Conservation (phyloP, 2,888 invertebrate genomes). For the Volucella inflata region DNA sequence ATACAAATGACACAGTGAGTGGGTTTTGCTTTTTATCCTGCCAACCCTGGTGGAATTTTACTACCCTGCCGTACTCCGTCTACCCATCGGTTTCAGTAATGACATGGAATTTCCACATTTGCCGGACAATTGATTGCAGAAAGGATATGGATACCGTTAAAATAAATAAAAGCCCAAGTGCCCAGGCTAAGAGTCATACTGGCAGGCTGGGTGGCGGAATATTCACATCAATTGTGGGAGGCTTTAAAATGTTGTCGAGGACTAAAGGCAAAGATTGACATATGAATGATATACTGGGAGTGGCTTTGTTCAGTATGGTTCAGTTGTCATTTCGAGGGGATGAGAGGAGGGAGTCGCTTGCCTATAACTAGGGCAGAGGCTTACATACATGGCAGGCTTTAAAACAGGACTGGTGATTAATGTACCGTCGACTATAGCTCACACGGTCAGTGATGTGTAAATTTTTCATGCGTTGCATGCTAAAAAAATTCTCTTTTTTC, state of each 20-base stretch:
- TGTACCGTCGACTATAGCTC: slow-evolving; percentile 38
- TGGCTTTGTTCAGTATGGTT: slow-evolving; percentile 29
- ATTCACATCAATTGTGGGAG: not conserved
- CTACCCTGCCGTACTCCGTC: too few species aligned
- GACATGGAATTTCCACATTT: slow-evolving; percentile 71
- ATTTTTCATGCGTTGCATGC: slow-evolving; percentile 13
- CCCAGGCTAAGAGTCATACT: not conserved
- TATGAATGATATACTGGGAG: slow-evolving; percentile 21
- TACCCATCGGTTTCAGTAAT: slow-evolving; percentile 26
- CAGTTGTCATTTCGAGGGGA: slow-evolving; percentile 5
- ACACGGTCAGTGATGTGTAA: slow-evolving; percentile 39
- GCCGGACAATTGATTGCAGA: slow-evolving; percentile 72
- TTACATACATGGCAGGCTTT: slow-evolving; percentile 8
- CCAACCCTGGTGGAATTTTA: not conserved
- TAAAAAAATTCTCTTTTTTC: not conserved
- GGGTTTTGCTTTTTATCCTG: not conserved
- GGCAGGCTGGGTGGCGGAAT: not conserved
- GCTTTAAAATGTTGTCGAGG: slow-evolving; percentile 7
- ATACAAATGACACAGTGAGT: slow-evolving; percentile 6
- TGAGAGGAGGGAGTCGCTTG: not conserved
- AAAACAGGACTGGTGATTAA: slow-evolving; percentile 45
- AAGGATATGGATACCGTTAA: slow-evolving; percentile 64
- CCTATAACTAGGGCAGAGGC: too few species aligned
- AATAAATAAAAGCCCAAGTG: slow-evolving; percentile 42
- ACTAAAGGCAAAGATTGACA: slow-evolving; percentile 48